Base-by-base conservation (phyloP, 1,140 invertebrate genomes). In the Zaprionus nigranus region DNA sequence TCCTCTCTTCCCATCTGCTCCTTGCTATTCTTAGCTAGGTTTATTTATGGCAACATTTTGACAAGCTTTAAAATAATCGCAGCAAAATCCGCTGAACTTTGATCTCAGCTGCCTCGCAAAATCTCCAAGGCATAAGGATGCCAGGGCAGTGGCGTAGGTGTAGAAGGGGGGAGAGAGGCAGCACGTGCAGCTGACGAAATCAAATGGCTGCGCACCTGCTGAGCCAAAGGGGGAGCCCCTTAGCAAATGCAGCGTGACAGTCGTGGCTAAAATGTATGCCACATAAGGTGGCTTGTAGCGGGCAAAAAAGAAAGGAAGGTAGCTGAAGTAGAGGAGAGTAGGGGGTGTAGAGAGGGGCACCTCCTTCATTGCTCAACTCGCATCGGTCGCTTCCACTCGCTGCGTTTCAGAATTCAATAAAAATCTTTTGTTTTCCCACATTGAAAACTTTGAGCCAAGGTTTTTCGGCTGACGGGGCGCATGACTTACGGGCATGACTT, bases 381-480 rank as follows among this genome's bases (percentile, higher is more conserved):
- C 81, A n/a, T n/a, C n/a, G n/a, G n/a, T n/a, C n/a, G n/a, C n/a
- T n/a, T n/a, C 36, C 34, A 54, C 40, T 62, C n/a, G 65, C 81
- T 68, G 65, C 81, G 80, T 68, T 90, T 77, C 79, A 85, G 88
- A 90, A 88, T 88, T 88, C 85, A 88, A 88, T 88, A 88, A 90
- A 85, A 60, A 85, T 84, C 85, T 88, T 88, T 90, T 90, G 81
- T 88, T 88, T 88, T 90, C 74, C 63, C 53, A 57, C 13, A 88
- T 88, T 88, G 84, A 88, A 88, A 88, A 90, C 74, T 88, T 81
- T 88, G 84, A 87, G 84, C 84, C 81, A 81, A 81, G 81, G 80
- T 79, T 78, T 85, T 79, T 72, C 72, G 67, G 73, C 77, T 84
- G 83, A 80, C 65, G 73, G 51, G 51, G 67, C 78, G 72, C 81